Percentiles rank a stretch among this genome's conserved stretches.
Evolutionary conservation across 1,140 invertebrate genomes (phyloP).

Genomic region (Drosophila azteca): DNA sequence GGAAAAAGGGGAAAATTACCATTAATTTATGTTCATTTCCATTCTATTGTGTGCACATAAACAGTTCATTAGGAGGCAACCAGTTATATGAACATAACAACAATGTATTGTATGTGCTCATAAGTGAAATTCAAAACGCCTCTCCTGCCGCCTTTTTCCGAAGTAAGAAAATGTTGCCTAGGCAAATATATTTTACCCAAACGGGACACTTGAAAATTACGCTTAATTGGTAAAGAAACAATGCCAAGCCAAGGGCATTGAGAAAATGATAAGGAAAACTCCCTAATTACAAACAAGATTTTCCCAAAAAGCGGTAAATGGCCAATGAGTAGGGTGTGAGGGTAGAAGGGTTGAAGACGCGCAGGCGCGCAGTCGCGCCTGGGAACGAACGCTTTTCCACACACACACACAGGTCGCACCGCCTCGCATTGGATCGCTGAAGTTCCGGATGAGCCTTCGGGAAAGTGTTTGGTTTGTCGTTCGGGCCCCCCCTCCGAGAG

Average conservation of each 20-base stretch:
- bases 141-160: neutral
- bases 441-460: no score
- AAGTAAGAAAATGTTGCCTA: constrained; percentile 7
- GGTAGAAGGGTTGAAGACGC: constrained; percentile 10
- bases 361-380: constrained; percentile 7
- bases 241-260: constrained; percentile 3
- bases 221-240: constrained; percentile 55
- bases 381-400: constrained; percentile 31
- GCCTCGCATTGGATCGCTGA: no score
- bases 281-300: constrained; percentile 69
- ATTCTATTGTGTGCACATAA: constrained; percentile 32
- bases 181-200: constrained; percentile 21
- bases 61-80: constrained; percentile 44
- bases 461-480: neutral
- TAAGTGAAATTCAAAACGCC: constrained; percentile 24
- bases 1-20: constrained; percentile 11
- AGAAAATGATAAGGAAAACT: constrained; percentile 55
- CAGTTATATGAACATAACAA: neutral
- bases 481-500: neutral
- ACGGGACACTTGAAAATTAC: constrained; percentile 58
- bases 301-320: neutral
- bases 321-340: neutral
- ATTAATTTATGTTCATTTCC: constrained; percentile 34
- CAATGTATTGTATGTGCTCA: neutral
- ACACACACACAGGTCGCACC: no score